Base-by-base conservation (phyloP, 2,888 invertebrate genomes). In the Sympetrum striolatum region DNA sequence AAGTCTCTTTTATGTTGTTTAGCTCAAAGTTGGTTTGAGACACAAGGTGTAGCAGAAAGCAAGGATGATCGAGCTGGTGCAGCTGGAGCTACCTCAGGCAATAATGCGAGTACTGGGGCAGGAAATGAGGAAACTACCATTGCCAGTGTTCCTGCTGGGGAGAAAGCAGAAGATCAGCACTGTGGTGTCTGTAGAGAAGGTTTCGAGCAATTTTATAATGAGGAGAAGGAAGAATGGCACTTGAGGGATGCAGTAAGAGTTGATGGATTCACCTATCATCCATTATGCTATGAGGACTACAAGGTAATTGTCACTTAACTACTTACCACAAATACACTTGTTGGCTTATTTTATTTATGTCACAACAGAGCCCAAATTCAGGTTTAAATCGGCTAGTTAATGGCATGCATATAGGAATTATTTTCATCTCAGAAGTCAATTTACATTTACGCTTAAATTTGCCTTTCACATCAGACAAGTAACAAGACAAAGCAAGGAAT, bases 141-240 rank as follows among this genome's bases (percentile, higher is more conserved):
- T 90, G 96, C 96, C 0, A 96, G 96, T 92, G 97, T 98, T 91
- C 95, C 96, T 12, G 97, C 97, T 0, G 96, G 95, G 90, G 93
- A 95, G 0, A 95, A 96, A 73, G 96, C 96, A 91, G 95, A 96
- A 14, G 95, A 96, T 92, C 95, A 96, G 90, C 94, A 95, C 80
- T 99, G 99, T 94, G 97, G 97, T 92, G 97, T 99, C 90, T 99
- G 99, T 94, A 96, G 97, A 22, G 99, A 99, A 94, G 95, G 95
- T 92, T 99, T 99, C 94, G 97, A 98, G 92, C 97, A 98, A 94
- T 99, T 98, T 95, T 99, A 98, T 95, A 97, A 99, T 93, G 98
- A 99, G 94, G 99, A 99, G 92, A 96, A 97, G 92, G 99, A 99
- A 94, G 99, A 98, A 93, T 99, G 99, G 99, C 98, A 98, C 93